Evolutionary conservation across 2,113 vertebrate species (phyloP).

Genomic region (Ochotona princeps): DNA sequence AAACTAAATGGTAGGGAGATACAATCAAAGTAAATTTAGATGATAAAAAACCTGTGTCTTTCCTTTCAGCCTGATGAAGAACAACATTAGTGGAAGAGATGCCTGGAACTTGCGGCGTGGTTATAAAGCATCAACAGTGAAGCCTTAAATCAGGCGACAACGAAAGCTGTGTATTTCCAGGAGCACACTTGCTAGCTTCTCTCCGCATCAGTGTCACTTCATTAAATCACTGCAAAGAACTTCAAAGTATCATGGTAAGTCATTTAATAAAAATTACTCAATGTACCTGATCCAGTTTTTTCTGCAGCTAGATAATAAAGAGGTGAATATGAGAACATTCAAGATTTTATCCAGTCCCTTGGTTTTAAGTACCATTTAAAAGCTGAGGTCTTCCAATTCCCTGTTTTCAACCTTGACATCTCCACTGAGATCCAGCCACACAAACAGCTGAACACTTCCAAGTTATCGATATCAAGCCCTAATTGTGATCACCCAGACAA

Average conservation of each 20-base stretch:
- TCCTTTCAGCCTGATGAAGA: constrained; percentile 56
- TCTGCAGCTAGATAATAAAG: constrained; percentile 65
- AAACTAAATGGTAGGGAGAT: constrained; percentile 58
- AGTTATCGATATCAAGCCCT: not conserved
- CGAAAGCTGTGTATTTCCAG: constrained; percentile 64
- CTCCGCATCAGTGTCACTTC: constrained; percentile 57
- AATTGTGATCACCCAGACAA: not conserved
- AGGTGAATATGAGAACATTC: constrained; percentile 42
- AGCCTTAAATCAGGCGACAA: constrained; percentile 56
- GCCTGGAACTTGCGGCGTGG: not conserved
- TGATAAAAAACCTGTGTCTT: constrained; percentile 59
- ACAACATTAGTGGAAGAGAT: constrained; percentile 36
- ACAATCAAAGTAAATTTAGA: constrained; percentile 64
- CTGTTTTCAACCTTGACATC: constrained; percentile 2
- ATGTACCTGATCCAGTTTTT: constrained; percentile 69
- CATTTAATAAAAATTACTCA: constrained; percentile 74
- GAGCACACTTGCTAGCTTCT: constrained; percentile 37
- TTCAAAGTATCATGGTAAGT: constrained; percentile 65
- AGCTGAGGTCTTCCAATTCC: constrained; percentile 38
- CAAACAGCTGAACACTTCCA: not conserved
- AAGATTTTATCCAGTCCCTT: constrained; percentile 38
- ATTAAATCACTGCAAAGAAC: constrained; percentile 61
- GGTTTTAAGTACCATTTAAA: constrained; percentile 43
- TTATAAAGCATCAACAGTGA: constrained; percentile 18
- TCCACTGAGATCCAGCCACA: not conserved